Evolutionary conservation across 2,888 invertebrate genomes (phyloP), one percentile per base, ranked within the genome.

Genomic region (Pristionchus arcanus): DNA sequence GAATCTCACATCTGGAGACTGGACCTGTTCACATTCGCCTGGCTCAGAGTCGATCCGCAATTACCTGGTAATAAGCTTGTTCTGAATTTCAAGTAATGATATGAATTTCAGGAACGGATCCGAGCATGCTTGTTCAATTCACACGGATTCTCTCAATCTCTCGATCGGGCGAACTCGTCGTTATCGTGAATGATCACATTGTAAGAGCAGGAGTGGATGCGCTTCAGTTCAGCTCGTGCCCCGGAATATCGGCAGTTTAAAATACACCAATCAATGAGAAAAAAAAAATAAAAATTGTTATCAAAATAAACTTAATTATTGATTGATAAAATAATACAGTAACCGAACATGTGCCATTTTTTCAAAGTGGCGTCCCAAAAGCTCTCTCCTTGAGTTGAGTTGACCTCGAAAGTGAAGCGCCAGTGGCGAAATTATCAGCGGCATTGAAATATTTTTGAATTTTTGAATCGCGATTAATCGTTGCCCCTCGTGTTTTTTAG

Each of bases 1-100:
- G 71, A 87, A 2, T 49, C 87, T n/a, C 87, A 87, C 71, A 59
- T 87, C 28, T 87, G 87, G 87, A n/a, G 87, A 71, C 31, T 87
- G 37, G 71, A 87, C 21, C 34, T 87, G 0, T 53, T 59, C 49
- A 53, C 68, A 21, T 87, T 87, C 31, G 31, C 87, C 0, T 87
- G 87, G 87, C n/a, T 71, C 4, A 49, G 87, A 71, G 71, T 87
- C 9, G 87, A 87, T 31, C 87, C 87, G 5, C 87, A 71, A 87
- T 34, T 87, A 49, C 87, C 87, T n/a, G 87, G 87, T 87, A 87
- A 37, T 71, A 9, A 31, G 66, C 16, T 37, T 9, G 2, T 25
- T 3, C n/a, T 28, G 0, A 9, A 59, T 31, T 85, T 85, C 4
- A 59, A 42, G 55, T 1, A 31, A 31, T 5, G 28, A 9, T 71